A percentile compares a stretch with the other conserved stretches of the same genome.
Evolutionary conservation across 2,888 invertebrate species (phyloP).

Genomic region (Brachypalpus laphriformis): DNA sequence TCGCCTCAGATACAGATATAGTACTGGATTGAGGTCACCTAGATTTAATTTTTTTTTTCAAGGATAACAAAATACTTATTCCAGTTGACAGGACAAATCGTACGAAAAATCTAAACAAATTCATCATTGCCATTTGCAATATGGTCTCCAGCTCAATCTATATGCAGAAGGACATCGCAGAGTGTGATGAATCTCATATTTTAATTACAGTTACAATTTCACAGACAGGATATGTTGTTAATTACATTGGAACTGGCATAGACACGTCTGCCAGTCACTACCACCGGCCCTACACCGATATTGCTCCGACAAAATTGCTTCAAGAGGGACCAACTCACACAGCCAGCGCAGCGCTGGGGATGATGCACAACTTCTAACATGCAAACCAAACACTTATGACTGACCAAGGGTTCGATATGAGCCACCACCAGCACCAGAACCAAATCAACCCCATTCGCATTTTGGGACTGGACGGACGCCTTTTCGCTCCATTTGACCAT

Average conservation of each 20-base stretch:
- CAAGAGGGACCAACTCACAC: slow-evolving; percentile 12
- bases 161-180: slow-evolving; percentile 52
- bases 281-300: slow-evolving; percentile 10
- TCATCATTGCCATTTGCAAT: slow-evolving; percentile 37
- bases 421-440: background rate
- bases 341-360: slow-evolving; percentile 27
- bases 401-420: slow-evolving; percentile 43
- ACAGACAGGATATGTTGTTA: slow-evolving; percentile 74
- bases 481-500: slow-evolving; percentile 39
- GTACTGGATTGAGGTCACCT: slow-evolving; percentile 58
- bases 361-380: slow-evolving; percentile 68
- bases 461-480: slow-evolving; percentile 11
- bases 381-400: slow-evolving; percentile 61
- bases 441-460: background rate
- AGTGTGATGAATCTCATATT: slow-evolving; percentile 72
- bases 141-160: slow-evolving; percentile 36
- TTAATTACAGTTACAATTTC: slow-evolving; percentile 75
- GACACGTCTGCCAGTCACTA: slow-evolving; percentile 72
- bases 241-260: slow-evolving; percentile 73
- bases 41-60: slow-evolving; percentile 54
- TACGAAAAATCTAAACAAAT: slow-evolving; percentile 47
- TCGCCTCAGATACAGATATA: too few relatives aligned
- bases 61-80: slow-evolving; percentile 48
- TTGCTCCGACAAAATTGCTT: slow-evolving; percentile 51
- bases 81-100: slow-evolving; percentile 21